These are phyloP conservation scores for Plodia interpunctella DNA, from an alignment of 1,140 invertebrate species.

Conservation along the genomic window DNA sequence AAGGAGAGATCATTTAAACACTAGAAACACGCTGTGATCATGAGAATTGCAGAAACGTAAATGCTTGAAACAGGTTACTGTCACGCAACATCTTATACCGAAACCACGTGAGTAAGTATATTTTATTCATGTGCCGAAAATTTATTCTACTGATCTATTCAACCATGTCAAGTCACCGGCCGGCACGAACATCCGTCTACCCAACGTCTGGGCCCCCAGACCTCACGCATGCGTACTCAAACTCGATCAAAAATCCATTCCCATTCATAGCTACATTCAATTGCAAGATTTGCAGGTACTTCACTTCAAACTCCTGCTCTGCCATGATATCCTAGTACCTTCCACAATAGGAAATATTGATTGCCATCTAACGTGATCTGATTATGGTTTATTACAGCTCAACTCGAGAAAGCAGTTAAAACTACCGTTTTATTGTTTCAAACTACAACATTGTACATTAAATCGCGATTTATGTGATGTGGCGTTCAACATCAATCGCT, in stretches of 20 bases:
- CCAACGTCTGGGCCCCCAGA: conserved; percentile 7
- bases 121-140: too few relatives aligned
- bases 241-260: conserved; percentile 24
- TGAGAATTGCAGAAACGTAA: too few relatives aligned
- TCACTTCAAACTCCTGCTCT: conserved; percentile 2
- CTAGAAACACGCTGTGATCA: too few relatives aligned
- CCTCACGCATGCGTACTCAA: conserved; percentile 19
- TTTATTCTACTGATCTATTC: too few relatives aligned
- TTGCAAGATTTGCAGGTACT: conserved; percentile 1
- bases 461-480: not conserved
- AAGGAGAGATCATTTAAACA: too few relatives aligned
- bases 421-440: not conserved
- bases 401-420: not conserved
- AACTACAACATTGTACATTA: not conserved
- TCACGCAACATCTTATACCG: too few relatives aligned
- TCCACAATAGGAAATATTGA: conserved; percentile 7
- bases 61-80: too few relatives aligned
- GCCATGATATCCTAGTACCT: conserved; percentile 14
- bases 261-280: conserved; percentile 18
- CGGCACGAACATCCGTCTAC: conserved; percentile 6
- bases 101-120: too few relatives aligned
- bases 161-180: not conserved
- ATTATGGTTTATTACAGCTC: not conserved
- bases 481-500: not conserved
- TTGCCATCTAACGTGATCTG: not conserved